Evolutionary conservation across 2,113 vertebrate species (phyloP).

Genomic region (Xiphias gladius): DNA sequence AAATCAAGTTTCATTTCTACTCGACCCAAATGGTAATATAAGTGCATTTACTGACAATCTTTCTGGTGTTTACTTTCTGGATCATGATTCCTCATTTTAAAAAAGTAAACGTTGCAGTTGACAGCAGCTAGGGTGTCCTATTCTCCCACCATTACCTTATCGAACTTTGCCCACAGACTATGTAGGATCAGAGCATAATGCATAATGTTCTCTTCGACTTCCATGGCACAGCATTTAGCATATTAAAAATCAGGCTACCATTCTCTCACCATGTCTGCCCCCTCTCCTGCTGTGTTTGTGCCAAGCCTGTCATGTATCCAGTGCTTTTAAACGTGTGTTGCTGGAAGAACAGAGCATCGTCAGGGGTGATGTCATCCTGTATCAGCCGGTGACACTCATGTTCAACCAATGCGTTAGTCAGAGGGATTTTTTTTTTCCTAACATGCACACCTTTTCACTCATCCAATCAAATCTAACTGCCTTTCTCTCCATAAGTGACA

Average conservation of each 20-base stretch:
- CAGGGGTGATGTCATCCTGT: background rate
- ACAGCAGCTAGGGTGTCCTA: background rate
- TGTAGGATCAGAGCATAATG: too few relatives aligned
- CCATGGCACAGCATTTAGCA: rapidly evolving
- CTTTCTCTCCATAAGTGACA: too few relatives aligned
- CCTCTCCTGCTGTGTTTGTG: slow-evolving; percentile 8
- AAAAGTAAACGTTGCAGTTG: background rate
- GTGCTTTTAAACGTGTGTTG: slow-evolving; percentile 23
- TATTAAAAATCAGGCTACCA: background rate
- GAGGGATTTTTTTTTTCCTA: too few relatives aligned
- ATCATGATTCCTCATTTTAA: background rate
- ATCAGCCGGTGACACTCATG: too few relatives aligned
- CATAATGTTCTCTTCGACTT: background rate
- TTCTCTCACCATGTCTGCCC: slow-evolving; percentile 73
- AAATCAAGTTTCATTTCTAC: too few relatives aligned
- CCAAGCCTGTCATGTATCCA: slow-evolving; percentile 44
- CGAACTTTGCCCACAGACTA: too few relatives aligned
- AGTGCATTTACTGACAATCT: too few relatives aligned
- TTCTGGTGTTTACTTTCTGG: background rate
- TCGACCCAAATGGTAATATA: too few relatives aligned
- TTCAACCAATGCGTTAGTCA: background rate
- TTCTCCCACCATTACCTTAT: too few relatives aligned
- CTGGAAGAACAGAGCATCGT: background rate
- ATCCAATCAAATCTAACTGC: too few relatives aligned
- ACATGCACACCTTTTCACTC: too few relatives aligned